These are phyloP conservation scores for Xestia c-nigrum DNA, from an alignment of 2,888 invertebrate genomes.

Conservation along the genomic window DNA sequence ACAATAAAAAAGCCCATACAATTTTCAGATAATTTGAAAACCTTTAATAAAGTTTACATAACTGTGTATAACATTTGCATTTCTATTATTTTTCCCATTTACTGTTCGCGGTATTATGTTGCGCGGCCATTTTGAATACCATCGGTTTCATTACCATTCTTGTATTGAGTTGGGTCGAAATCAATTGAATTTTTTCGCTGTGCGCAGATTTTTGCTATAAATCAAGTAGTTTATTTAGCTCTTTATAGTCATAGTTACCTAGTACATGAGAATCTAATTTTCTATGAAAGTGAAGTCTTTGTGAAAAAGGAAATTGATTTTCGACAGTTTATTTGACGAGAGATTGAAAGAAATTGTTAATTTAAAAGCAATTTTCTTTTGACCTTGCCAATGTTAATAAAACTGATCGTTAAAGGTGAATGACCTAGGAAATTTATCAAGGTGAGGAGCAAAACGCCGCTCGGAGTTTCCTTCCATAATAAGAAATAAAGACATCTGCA, in stretches of 20 bases:
- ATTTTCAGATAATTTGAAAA: constrained; percentile 40
- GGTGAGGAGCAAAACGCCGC: too few species aligned
- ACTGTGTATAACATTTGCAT: constrained; percentile 52
- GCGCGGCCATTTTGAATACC: constrained; percentile 35
- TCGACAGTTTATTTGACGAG: constrained; percentile 9
- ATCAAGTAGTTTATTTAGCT: constrained; percentile 24
- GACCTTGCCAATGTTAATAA: constrained; percentile 18
- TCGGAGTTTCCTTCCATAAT: too few species aligned
- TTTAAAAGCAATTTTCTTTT: constrained; percentile 42
- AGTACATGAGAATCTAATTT: constrained; percentile 1
- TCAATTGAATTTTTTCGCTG: constrained; percentile 42
- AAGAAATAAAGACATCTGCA: too few species aligned
- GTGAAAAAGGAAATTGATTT: constrained; percentile 40
- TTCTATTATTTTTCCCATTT: constrained; percentile 58
- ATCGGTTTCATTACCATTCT: constrained; percentile 46
- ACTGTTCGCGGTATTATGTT: constrained; percentile 32
- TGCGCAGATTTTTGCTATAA: constrained; percentile 10
- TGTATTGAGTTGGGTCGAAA: constrained; percentile 42
- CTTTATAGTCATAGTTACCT: neutral
- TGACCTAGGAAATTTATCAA: neutral
- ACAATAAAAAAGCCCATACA: constrained; percentile 10
- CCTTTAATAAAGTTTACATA: constrained; percentile 42
- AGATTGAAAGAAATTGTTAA: constrained; percentile 35
- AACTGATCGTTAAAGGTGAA: neutral
- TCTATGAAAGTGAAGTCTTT: constrained; percentile 12